Evolutionary conservation across 1,140 invertebrate species (phyloP).

Genomic region (Odontomachus brunneus): DNA sequence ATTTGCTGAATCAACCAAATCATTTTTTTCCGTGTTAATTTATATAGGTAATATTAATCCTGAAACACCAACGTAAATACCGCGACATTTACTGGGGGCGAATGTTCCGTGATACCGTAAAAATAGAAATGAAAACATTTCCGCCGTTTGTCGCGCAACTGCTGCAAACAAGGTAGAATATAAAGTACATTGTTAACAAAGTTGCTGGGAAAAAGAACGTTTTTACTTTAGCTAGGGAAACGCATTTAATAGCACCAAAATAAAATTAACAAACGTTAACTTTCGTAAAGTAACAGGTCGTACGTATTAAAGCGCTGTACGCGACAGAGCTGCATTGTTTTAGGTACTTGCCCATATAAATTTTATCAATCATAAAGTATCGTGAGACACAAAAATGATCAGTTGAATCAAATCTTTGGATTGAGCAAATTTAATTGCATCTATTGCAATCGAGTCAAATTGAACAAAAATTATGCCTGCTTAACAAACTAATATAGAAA

Average conservation of each 20-base stretch:
- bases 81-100: background rate
- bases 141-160: background rate
- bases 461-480: too few species aligned
- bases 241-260: background rate
- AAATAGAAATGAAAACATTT: constrained; percentile 22
- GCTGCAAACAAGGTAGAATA: background rate
- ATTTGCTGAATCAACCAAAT: too few species aligned
- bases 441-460: too few species aligned
- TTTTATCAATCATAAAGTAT: too few species aligned
- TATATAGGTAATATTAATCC: constrained; percentile 30
- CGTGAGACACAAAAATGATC: too few species aligned
- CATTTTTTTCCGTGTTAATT: constrained; percentile 24
- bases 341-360: too few species aligned
- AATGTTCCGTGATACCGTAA: background rate
- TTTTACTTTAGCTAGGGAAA: background rate
- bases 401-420: too few species aligned
- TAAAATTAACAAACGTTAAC: constrained; percentile 8
- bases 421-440: too few species aligned
- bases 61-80: background rate
- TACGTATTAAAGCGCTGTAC: background rate
- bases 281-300: background rate
- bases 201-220: background rate
- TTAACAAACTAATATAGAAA: too few species aligned
- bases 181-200: constrained; percentile 5
- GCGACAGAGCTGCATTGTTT: too few species aligned